These are phyloP conservation scores for Amphibalanus amphitrite DNA, from an alignment of 1,140 invertebrate species.

Conservation along the genomic window DNA sequence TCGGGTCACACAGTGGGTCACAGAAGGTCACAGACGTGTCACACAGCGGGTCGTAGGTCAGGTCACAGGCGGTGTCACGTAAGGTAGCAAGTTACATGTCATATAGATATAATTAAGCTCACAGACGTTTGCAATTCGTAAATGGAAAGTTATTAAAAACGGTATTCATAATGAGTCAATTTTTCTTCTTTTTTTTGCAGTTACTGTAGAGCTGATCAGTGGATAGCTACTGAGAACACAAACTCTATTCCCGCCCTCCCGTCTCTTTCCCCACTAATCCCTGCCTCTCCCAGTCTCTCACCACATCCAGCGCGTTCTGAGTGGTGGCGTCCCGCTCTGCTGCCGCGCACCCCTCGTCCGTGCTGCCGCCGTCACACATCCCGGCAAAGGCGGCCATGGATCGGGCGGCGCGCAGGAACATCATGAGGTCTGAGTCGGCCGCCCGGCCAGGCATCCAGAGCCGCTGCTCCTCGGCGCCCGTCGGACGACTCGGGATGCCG, in stretches of 20 bases:
- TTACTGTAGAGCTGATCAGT: no score
- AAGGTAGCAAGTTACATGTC: no score
- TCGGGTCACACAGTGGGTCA: slow-evolving; percentile 14
- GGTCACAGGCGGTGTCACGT: not conserved
- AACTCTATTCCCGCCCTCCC: no score
- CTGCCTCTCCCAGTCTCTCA: no score
- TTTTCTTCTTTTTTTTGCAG: no score
- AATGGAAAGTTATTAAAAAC: no score
- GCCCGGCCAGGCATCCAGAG: slow-evolving; percentile 82
- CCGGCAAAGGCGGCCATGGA: slow-evolving; percentile 90
- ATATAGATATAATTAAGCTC: no score
- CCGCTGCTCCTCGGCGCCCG: slow-evolving; percentile 58
- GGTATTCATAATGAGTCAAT: no score
- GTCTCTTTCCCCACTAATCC: no score
- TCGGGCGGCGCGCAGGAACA: slow-evolving; percentile 89
- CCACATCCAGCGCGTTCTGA: slow-evolving; percentile 87
- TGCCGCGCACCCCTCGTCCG: slow-evolving; percentile 88
- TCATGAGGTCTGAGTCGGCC: slow-evolving; percentile 82
- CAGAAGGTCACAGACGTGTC: not conserved
- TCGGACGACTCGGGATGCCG: slow-evolving; percentile 52
- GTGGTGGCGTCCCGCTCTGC: slow-evolving; percentile 93
- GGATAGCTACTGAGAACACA: no score
- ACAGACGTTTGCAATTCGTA: no score
- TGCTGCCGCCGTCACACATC: slow-evolving; percentile 94
- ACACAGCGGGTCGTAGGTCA: not conserved